A percentile compares a stretch with the other conserved stretches of the same genome.
Conservation (phyloP, 2,888 invertebrate species). For the Boloria selene region DNA sequence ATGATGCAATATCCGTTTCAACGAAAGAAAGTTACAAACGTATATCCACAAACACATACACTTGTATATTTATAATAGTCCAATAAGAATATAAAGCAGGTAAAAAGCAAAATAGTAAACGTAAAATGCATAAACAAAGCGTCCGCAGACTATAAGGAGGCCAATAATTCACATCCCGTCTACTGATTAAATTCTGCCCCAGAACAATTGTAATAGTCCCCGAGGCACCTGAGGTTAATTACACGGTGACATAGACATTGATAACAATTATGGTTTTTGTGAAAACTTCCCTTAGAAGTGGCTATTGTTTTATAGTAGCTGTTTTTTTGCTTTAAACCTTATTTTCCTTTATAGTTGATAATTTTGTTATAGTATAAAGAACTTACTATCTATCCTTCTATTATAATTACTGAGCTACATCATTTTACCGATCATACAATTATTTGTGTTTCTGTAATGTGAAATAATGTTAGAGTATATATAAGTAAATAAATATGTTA, state of each 20-base stretch:
- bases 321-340: background rate
- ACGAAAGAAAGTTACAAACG: no score
- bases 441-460: no score
- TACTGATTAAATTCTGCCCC: conserved; percentile 28
- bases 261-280: conserved; percentile 22
- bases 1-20: no score
- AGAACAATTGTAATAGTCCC: conserved; percentile 21
- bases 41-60: no score
- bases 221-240: conserved; percentile 27
- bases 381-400: no score
- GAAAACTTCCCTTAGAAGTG: conserved; percentile 12
- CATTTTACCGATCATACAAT: no score
- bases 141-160: conserved; percentile 18
- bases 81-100: background rate
- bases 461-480: no score
- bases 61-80: no score
- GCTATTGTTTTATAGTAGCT: conserved; percentile 11
- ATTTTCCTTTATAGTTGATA: background rate
- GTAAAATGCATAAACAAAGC: conserved; percentile 16
- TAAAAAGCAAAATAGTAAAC: background rate
- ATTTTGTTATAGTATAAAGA: no score
- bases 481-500: no score
- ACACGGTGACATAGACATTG: conserved; percentile 30
- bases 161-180: conserved; percentile 22
- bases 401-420: no score